These are phyloP conservation scores for Mactromeris polynyma DNA, from an alignment of 2,888 invertebrate genomes.

Conservation along the genomic window DNA sequence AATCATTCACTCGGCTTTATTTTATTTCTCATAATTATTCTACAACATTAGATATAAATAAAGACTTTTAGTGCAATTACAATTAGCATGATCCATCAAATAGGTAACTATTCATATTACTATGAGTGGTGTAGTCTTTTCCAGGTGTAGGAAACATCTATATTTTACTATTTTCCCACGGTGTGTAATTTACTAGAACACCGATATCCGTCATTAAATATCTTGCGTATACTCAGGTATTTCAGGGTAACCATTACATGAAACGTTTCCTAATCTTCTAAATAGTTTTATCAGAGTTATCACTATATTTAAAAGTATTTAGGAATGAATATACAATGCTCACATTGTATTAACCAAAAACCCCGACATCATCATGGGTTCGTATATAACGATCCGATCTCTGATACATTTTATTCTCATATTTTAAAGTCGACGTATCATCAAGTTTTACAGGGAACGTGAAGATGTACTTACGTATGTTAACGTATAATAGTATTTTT, in stretches of 20 bases:
- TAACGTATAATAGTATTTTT: too few species aligned
- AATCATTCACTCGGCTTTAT: not conserved
- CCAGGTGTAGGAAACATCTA: constrained; percentile 13
- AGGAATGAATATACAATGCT: too few species aligned
- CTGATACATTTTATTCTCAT: too few species aligned
- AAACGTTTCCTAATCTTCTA: not conserved
- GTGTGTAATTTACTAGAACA: not conserved
- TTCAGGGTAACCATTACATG: not conserved
- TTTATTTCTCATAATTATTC: not conserved
- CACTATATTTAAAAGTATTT: too few species aligned
- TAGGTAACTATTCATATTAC: not conserved
- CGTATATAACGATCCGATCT: too few species aligned
- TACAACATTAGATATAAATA: not conserved
- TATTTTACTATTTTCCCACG: constrained; percentile 51
- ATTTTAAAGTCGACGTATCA: too few species aligned
- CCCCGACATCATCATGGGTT: too few species aligned
- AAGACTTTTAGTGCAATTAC: not conserved
- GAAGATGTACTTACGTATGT: too few species aligned
- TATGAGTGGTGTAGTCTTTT: not conserved
- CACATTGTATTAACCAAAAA: too few species aligned
- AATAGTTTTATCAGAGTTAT: too few species aligned
- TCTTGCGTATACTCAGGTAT: not conserved
- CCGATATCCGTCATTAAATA: not conserved
- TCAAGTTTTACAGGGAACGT: too few species aligned
- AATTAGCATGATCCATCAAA: not conserved